Percentiles rank a stretch among this genome's conserved stretches.
Evolutionary conservation across 2,888 invertebrate species (phyloP).

Genomic region (Agrypnus murinus): DNA sequence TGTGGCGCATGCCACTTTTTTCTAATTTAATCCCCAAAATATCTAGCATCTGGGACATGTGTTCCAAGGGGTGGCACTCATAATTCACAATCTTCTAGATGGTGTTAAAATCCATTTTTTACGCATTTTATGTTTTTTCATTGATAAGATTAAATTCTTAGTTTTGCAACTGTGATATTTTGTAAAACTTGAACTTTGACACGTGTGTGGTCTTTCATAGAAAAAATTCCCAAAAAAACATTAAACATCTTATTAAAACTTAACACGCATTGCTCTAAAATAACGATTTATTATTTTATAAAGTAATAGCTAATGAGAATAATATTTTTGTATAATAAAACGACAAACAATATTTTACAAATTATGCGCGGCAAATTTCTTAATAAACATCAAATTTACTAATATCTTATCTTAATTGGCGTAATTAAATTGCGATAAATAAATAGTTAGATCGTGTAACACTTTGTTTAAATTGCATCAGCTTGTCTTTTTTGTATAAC

Average conservation of each 20-base stretch:
- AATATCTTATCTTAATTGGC: conserved; percentile 21
- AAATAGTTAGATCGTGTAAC: conserved; percentile 10
- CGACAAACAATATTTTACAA: conserved; percentile 12
- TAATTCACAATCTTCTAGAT: conserved; percentile 13
- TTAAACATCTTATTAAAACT: background rate
- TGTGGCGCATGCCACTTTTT: conserved; percentile 34
- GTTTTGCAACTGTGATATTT: conserved; percentile 16
- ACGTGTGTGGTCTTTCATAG: conserved; percentile 16
- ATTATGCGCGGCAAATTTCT: conserved; percentile 1
- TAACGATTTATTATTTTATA: background rate
- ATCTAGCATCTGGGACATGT: conserved; percentile 2
- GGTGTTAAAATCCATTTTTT: conserved; percentile 12
- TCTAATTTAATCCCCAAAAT: background rate
- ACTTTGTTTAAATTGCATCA: conserved; percentile 28
- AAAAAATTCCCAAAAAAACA: too few relatives aligned
- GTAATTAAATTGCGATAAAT: conserved; percentile 24
- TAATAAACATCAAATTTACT: background rate
- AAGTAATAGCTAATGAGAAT: background rate
- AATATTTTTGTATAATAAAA: conserved; percentile 20
- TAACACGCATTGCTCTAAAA: conserved; percentile 20
- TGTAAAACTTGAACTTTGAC: conserved; percentile 7
- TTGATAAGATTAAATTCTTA: conserved; percentile 21
- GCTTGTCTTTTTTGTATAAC: background rate
- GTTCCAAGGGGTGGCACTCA: background rate
- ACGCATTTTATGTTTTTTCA: background rate